phyloP scores from a whole-genome alignment of 92 coral and sea anemone species.

The Porites cylindrica region DNA sequence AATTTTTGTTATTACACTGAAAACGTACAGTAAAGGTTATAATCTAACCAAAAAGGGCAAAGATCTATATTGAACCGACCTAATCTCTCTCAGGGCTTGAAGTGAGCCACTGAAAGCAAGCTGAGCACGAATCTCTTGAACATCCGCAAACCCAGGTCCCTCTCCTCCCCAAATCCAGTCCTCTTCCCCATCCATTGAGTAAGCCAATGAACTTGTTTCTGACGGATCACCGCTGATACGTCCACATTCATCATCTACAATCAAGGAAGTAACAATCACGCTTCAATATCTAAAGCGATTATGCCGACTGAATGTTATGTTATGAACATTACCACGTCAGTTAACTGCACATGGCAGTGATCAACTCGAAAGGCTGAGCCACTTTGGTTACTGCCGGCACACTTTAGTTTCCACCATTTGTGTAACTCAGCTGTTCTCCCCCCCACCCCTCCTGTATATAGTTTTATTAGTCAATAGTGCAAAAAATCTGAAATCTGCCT shows the following conservation, averaged over 20 bases:
- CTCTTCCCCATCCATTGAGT: slow-evolving; percentile 95
- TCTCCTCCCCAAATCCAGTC: slow-evolving; percentile 97
- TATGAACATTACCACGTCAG: no score
- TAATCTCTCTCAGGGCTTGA: slow-evolving; percentile 85
- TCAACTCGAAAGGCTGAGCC: no score
- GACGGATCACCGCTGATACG: slow-evolving; percentile 89
- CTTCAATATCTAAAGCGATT: background rate
- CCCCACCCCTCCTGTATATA: no score
- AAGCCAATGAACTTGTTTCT: slow-evolving; percentile 93
- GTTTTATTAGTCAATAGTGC: no score
- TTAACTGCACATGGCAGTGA: no score
- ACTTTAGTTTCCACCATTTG: no score
- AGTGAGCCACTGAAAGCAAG: slow-evolving; percentile 82
- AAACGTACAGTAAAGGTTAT: background rate
- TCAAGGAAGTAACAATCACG: background rate
- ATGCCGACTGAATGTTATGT: no score
- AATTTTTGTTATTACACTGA: background rate
- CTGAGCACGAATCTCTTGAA: slow-evolving; percentile 88
- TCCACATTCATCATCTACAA: slow-evolving; percentile 75
- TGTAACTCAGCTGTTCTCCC: no score
- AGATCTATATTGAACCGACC: slow-evolving; percentile 54
- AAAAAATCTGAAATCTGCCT: no score
- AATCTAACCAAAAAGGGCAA: background rate
- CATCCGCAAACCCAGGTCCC: slow-evolving; percentile 80
- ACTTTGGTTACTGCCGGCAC: no score